Conservation (phyloP, 2,113 vertebrate species). For the Myotis yumanensis region DNA sequence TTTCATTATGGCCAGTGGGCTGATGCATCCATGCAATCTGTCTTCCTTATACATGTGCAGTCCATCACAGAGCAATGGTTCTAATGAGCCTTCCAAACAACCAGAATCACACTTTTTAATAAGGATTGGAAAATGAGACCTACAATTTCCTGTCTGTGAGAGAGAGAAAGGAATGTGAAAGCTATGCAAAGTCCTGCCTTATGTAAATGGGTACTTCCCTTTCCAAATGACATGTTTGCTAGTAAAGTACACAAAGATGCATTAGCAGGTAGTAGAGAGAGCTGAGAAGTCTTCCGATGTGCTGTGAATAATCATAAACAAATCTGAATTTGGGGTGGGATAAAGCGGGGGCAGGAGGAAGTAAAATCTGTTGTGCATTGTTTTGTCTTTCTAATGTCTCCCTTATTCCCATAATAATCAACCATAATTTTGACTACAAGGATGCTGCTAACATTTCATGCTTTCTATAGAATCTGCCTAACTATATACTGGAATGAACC, state of each 20-base stretch:
- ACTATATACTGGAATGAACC: neutral
- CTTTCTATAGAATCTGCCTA: neutral
- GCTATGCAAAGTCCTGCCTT: neutral
- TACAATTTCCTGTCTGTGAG: neutral
- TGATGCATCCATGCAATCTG: constrained; percentile 37
- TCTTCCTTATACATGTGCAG: constrained; percentile 61
- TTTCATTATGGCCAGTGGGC: constrained; percentile 53
- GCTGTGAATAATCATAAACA: neutral
- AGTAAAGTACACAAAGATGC: neutral
- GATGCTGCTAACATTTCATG: neutral
- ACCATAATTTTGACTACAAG: neutral
- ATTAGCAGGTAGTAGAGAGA: constrained; percentile 6
- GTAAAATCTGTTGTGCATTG: neutral
- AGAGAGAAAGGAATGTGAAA: neutral
- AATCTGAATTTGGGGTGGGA: neutral
- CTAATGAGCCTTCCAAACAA: constrained; percentile 53
- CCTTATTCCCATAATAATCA: neutral
- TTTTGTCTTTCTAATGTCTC: constrained; percentile 18
- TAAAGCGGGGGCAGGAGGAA: neutral
- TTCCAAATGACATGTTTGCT: constrained; percentile 20
- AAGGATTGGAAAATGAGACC: neutral
- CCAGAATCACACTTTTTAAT: constrained; percentile 55
- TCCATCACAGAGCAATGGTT: constrained; percentile 59
- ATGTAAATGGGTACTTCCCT: constrained; percentile 41
- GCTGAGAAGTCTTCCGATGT: neutral